A percentile compares a stretch with the other conserved stretches of the same genome.
phyloP scores from a whole-genome alignment of 2,888 invertebrate species.

The Lamproptera curius region DNA sequence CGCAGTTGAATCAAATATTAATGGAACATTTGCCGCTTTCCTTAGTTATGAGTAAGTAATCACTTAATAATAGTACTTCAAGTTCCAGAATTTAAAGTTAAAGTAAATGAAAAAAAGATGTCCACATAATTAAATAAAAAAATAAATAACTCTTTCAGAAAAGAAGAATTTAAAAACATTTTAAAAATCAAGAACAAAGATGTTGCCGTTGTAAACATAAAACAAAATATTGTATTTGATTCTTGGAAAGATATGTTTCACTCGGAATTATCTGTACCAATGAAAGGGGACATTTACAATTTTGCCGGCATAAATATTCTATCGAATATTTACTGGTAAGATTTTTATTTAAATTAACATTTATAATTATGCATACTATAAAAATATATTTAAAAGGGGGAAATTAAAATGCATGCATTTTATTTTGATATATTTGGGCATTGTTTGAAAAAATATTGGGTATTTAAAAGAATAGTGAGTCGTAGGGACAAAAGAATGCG shows the following conservation, averaged over 20 bases:
- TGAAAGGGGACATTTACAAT: slow-evolving; percentile 44
- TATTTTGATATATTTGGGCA: too few relatives aligned
- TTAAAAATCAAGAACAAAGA: slow-evolving; percentile 35
- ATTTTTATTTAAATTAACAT: slow-evolving; percentile 2
- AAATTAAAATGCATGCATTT: too few relatives aligned
- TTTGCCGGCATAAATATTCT: slow-evolving; percentile 50
- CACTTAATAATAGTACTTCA: too few relatives aligned
- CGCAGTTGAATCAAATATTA: slow-evolving; percentile 27
- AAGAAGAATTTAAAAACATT: slow-evolving; percentile 37
- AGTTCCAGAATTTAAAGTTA: too few relatives aligned
- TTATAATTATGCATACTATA: too few relatives aligned
- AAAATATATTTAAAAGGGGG: too few relatives aligned
- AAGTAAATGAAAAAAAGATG: too few relatives aligned
- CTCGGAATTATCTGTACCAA: slow-evolving; percentile 41
- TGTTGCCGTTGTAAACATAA: slow-evolving; percentile 47
- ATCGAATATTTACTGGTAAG: slow-evolving; percentile 67
- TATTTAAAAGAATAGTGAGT: too few relatives aligned
- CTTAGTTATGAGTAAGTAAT: slow-evolving; percentile 45
- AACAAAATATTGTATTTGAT: slow-evolving; percentile 45
- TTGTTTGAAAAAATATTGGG: too few relatives aligned
- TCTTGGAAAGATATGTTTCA: slow-evolving; percentile 58
- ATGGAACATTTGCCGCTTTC: slow-evolving; percentile 49
- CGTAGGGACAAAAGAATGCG: too few relatives aligned
- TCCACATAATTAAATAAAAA: too few relatives aligned
- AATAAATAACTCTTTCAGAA: slow-evolving; percentile 28